These are phyloP conservation scores for Nilaparvata lugens DNA, from an alignment of 1,140 invertebrate genomes.

Conservation along the genomic window DNA sequence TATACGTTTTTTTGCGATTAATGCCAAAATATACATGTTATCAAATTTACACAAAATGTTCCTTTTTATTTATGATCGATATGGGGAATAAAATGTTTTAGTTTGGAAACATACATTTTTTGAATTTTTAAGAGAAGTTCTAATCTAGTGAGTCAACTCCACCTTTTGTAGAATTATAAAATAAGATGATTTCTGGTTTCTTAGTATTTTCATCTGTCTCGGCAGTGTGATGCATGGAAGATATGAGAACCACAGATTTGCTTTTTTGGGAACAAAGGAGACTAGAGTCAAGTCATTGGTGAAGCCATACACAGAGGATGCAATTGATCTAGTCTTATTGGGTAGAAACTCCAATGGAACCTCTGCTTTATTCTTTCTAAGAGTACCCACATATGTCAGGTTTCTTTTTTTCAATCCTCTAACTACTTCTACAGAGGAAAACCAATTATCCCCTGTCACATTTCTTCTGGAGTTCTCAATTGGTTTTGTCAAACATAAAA, in stretches of 20 bases:
- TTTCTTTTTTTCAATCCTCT: constrained; percentile 8
- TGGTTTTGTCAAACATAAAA: constrained; percentile 23
- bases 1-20: too few relatives aligned
- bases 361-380: constrained; percentile 38
- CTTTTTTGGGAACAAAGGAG: constrained; percentile 20
- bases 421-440: constrained; percentile 23
- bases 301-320: constrained; percentile 13
- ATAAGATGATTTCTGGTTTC: too few relatives aligned
- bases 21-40: too few relatives aligned
- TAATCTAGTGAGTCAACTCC: too few relatives aligned
- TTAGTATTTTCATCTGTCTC: too few relatives aligned
- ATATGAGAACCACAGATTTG: constrained; percentile 15
- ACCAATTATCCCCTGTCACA: constrained; percentile 20
- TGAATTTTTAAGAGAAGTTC: too few relatives aligned
- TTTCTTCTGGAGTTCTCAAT: constrained; percentile 15
- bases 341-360: constrained; percentile 27
- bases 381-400: constrained; percentile 26
- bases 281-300: constrained; percentile 15
- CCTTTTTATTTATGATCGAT: too few relatives aligned
- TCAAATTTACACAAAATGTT: too few relatives aligned
- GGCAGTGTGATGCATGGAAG: too few relatives aligned
- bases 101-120: too few relatives aligned
- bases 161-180: too few relatives aligned
- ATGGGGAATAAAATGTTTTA: too few relatives aligned
- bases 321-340: not conserved